phyloP scores from a whole-genome alignment of 2,888 invertebrate genomes.

The Sinotaia quadrata region DNA sequence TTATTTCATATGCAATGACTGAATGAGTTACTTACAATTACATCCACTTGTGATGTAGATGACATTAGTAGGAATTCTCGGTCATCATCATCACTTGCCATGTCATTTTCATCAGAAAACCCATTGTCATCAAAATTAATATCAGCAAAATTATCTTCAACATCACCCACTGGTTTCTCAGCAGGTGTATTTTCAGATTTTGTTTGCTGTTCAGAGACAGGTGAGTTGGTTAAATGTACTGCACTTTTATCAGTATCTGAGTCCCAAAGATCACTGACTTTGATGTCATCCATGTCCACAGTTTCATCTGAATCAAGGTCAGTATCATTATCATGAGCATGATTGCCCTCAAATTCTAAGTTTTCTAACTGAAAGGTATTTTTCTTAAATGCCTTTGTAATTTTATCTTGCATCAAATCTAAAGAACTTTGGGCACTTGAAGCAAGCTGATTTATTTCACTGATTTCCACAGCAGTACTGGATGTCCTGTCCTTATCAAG shows the following conservation, averaged over 20 bases:
- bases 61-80: background rate
- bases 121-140: conserved; percentile 45
- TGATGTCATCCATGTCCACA: background rate
- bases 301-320: background rate
- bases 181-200: background rate
- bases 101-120: conserved; percentile 46
- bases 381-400: too few species aligned
- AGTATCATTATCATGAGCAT: too few species aligned
- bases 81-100: too few species aligned
- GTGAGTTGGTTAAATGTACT: background rate
- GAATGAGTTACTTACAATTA: background rate
- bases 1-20: too few species aligned
- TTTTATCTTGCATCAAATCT: too few species aligned
- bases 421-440: too few species aligned
- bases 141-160: conserved; percentile 47
- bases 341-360: too few species aligned
- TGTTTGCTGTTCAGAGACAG: background rate
- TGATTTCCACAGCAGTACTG: too few species aligned
- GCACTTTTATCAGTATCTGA: conserved; percentile 22
- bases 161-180: conserved; percentile 14
- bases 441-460: too few species aligned
- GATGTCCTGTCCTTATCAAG: too few species aligned
- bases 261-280: conserved; percentile 15
- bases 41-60: background rate
- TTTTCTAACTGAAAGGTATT: too few species aligned